Conservation (phyloP, 2,113 vertebrate genomes). For the Petroica traversi region DNA sequence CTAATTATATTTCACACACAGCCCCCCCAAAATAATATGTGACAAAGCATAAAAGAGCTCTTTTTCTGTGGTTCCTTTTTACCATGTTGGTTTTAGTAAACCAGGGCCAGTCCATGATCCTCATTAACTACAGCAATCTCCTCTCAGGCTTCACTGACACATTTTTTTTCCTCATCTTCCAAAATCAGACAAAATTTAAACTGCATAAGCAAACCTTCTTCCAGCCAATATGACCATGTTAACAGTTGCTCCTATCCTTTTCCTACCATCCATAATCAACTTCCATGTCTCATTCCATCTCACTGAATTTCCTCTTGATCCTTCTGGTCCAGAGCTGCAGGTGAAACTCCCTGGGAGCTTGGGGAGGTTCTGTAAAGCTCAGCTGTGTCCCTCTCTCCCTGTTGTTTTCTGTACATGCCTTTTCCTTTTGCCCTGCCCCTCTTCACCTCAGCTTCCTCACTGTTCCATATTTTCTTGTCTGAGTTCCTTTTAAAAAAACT, state of each 20-base stretch:
- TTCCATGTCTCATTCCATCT: neutral
- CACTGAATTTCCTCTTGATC: neutral
- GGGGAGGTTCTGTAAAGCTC: neutral
- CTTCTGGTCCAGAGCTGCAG: neutral
- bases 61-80: neutral
- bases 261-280: neutral
- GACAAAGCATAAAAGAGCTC: neutral
- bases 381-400: neutral
- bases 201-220: neutral
- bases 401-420: neutral
- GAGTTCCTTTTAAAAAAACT: neutral
- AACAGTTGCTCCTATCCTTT: neutral
- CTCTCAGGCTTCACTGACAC: neutral
- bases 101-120: neutral
- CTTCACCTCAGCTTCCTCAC: neutral
- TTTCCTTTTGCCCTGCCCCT: neutral
- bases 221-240: neutral
- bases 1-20: neutral
- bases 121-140: neutral
- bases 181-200: neutral
- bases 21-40: neutral
- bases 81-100: neutral
- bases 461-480: neutral
- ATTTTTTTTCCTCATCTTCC: neutral
- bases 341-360: neutral